Percentiles rank a stretch among this genome's conserved stretches.
Conservation (phyloP, 2,888 invertebrate species). For the Eueremaeus valkanovi region DNA sequence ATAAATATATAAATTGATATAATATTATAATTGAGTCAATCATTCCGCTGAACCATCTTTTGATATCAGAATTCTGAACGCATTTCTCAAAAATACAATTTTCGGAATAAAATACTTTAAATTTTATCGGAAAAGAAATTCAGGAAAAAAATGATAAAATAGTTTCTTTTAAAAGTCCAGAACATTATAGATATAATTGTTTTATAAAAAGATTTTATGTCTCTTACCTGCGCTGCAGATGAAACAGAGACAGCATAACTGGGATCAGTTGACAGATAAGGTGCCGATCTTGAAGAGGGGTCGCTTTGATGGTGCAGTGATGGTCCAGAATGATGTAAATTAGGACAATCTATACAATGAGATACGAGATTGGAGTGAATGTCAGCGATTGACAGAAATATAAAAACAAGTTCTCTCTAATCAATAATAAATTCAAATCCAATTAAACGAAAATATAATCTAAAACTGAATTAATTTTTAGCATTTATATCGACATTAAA, state of each 20-base stretch:
- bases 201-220: background rate
- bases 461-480: background rate
- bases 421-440: conserved; percentile 4
- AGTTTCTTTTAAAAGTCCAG: background rate
- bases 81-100: background rate
- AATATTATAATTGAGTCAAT: no score
- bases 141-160: background rate
- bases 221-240: conserved; percentile 39
- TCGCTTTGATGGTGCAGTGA: conserved; percentile 34
- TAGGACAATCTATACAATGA: conserved; percentile 14
- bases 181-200: background rate
- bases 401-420: background rate
- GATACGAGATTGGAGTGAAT: background rate
- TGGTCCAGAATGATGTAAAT: conserved; percentile 31
- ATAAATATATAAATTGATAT: no score
- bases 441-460: background rate
- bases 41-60: no score
- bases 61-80: no score
- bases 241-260: conserved; percentile 39
- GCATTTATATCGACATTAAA: conserved; percentile 16
- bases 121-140: background rate
- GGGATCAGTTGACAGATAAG: conserved; percentile 45
- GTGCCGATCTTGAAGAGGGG: background rate
- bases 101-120: background rate
- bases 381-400: background rate